These are phyloP conservation scores for Reinhardtius hippoglossoides DNA, from an alignment of 2,113 vertebrate species.

Conservation along the genomic window DNA sequence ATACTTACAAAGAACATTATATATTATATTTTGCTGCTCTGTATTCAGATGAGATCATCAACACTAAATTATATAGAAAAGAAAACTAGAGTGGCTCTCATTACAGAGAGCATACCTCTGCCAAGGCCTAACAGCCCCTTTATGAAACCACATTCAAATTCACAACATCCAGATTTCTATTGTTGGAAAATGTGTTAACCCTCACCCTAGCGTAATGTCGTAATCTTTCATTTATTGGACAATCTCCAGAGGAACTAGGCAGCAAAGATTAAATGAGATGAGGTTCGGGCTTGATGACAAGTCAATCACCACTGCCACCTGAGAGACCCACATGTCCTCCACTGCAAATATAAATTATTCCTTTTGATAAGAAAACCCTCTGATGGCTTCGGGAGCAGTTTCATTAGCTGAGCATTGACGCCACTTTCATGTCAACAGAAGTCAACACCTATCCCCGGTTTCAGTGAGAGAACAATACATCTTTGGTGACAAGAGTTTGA, in stretches of 20 bases:
- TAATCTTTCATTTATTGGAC: background rate
- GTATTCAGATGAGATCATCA: no score
- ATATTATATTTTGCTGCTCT: no score
- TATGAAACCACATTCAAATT: no score
- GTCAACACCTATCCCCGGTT: background rate
- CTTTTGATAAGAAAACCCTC: conserved; percentile 49
- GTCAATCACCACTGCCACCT: conserved; percentile 32
- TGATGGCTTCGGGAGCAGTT: conserved; percentile 3
- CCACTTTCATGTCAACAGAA: background rate
- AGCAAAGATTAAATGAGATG: background rate
- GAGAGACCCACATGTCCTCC: background rate
- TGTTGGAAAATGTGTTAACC: background rate
- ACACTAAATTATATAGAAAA: no score
- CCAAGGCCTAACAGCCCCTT: no score
- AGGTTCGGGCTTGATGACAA: conserved; percentile 11
- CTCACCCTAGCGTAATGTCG: no score
- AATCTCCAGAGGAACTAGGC: background rate
- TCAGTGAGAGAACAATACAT: background rate
- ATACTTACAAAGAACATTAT: background rate
- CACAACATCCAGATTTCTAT: no score
- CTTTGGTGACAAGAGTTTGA: background rate
- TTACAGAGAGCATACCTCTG: no score
- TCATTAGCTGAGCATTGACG: background rate
- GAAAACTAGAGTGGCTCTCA: no score
- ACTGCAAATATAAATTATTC: conserved; percentile 50